Evolutionary conservation across 2,888 invertebrate species (phyloP).

Genomic region (Dinocampus coccinellae): DNA sequence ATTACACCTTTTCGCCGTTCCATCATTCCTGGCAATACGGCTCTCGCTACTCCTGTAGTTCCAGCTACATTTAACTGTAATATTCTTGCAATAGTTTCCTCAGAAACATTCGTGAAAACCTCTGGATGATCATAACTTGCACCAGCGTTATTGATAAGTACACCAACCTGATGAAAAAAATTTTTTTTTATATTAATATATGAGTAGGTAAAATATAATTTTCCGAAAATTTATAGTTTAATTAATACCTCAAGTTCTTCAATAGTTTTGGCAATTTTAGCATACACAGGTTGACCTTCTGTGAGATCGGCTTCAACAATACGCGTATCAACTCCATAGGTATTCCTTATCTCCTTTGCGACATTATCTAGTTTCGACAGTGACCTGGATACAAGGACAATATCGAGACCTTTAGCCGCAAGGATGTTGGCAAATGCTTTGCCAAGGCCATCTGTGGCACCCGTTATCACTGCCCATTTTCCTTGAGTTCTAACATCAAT

Average conservation of each 20-base stretch:
- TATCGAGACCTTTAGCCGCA: constrained; percentile 81
- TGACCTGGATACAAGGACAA: constrained; percentile 85
- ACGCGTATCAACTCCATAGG: constrained; percentile 81
- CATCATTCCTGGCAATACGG: constrained; percentile 87
- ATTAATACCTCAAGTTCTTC: constrained; percentile 69
- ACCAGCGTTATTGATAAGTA: constrained; percentile 78
- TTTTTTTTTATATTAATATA: constrained; percentile 30
- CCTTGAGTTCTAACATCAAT: constrained; percentile 62
- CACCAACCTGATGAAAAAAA: constrained; percentile 62
- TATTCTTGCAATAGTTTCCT: constrained; percentile 62
- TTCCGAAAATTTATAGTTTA: not conserved
- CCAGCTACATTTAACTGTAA: constrained; percentile 72
- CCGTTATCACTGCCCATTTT: constrained; percentile 79
- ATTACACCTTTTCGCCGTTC: constrained; percentile 85
- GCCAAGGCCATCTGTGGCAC: constrained; percentile 91
- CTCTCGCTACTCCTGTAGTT: constrained; percentile 73
- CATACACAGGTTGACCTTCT: constrained; percentile 79
- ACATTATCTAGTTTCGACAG: constrained; percentile 79
- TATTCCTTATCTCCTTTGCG: constrained; percentile 80
- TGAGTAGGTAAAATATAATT: not conserved
- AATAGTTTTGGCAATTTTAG: constrained; percentile 77
- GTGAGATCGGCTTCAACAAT: constrained; percentile 87
- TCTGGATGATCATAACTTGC: constrained; percentile 76
- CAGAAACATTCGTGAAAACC: constrained; percentile 64
- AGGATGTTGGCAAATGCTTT: constrained; percentile 86